phyloP scores from a whole-genome alignment of 1,140 invertebrate genomes.

The Tetraneura akinire region DNA sequence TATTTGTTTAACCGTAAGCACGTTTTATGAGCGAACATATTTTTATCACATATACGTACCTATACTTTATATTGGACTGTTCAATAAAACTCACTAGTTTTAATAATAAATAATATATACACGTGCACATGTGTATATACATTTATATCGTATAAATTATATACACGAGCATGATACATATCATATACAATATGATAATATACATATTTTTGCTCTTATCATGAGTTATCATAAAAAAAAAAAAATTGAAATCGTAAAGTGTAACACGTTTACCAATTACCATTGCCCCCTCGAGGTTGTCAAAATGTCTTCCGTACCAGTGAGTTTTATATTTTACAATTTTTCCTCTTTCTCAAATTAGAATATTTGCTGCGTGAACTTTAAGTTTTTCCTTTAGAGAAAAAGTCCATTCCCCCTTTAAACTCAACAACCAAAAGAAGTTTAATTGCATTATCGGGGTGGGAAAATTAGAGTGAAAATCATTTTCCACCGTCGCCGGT shows the following conservation, averaged over 20 bases:
- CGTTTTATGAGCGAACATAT: slow-evolving; percentile 45
- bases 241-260: slow-evolving; percentile 32
- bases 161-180: neutral
- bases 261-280: neutral
- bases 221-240: slow-evolving; percentile 33
- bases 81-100: slow-evolving; percentile 27
- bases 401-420: too few species aligned
- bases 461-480: slow-evolving; percentile 38
- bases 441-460: slow-evolving; percentile 41
- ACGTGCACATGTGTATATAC: neutral
- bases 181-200: neutral
- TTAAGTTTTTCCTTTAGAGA: neutral
- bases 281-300: neutral
- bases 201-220: slow-evolving; percentile 28
- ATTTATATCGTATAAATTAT: neutral
- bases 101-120: slow-evolving; percentile 27
- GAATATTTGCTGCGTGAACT: slow-evolving; percentile 1
- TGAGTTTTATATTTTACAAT: neutral
- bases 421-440: slow-evolving; percentile 19
- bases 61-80: neutral
- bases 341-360: slow-evolving; percentile 8
- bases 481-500: slow-evolving; percentile 19
- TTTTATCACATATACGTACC: slow-evolving; percentile 12
- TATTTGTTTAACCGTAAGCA: slow-evolving; percentile 38
- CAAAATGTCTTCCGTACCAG: slow-evolving; percentile 1